phyloP scores from a whole-genome alignment of 2,888 invertebrate genomes.

The Ligdia adustata region DNA sequence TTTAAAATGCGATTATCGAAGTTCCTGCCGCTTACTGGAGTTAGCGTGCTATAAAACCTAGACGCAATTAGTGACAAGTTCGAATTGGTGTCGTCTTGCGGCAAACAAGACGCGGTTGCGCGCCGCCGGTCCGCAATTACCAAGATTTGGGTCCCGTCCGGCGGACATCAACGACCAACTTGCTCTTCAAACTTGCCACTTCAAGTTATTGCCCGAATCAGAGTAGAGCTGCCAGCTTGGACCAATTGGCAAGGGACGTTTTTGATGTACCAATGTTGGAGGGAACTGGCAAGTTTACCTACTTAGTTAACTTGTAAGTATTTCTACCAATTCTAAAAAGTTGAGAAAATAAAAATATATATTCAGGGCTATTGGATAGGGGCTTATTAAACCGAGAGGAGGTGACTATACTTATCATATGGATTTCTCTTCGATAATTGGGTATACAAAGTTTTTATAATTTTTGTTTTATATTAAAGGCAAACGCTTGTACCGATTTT shows the following conservation, averaged over 20 bases:
- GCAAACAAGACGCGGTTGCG: constrained; percentile 27
- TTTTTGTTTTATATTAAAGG: too few relatives aligned
- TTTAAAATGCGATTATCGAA: too few relatives aligned
- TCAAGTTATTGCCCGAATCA: constrained; percentile 35
- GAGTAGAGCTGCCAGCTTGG: constrained; percentile 24
- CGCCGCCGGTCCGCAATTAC: constrained; percentile 30
- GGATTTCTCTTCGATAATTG: too few relatives aligned
- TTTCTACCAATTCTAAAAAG: too few relatives aligned
- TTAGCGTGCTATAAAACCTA: constrained; percentile 2
- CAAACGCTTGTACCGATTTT: too few relatives aligned
- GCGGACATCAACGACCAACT: constrained; percentile 42
- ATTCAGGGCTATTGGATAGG: too few relatives aligned
- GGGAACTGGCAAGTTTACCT: neutral
- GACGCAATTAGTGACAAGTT: constrained; percentile 18
- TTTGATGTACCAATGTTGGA: constrained; percentile 5
- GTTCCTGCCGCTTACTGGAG: too few relatives aligned
- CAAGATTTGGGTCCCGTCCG: constrained; percentile 28
- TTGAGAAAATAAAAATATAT: too few relatives aligned
- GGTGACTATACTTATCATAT: too few relatives aligned
- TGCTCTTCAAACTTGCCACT: constrained; percentile 31
- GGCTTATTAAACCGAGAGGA: too few relatives aligned
- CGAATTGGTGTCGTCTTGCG: constrained; percentile 23
- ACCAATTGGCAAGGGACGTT: constrained; percentile 9
- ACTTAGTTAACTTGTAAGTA: neutral
- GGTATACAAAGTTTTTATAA: too few relatives aligned